Evolutionary conservation across 2,888 invertebrate genomes (phyloP).

Genomic region (Caenorhabditis auriculariae): DNA sequence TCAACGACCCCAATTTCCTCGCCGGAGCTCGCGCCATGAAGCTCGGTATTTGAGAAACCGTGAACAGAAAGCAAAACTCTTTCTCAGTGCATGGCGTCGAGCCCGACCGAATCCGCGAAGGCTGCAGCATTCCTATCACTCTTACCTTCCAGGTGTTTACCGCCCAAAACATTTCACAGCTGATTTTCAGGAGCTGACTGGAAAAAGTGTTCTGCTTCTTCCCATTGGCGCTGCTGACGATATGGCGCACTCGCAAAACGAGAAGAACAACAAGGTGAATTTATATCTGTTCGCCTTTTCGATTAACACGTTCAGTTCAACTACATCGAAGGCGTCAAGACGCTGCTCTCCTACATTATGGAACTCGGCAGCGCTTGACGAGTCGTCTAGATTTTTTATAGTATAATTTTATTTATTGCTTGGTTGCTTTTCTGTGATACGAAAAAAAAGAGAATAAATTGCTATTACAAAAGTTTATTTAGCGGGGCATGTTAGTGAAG

Average conservation of each 20-base stretch:
- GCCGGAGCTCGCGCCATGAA: conserved; percentile 74
- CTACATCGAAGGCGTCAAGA: conserved; percentile 60
- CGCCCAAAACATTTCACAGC: neutral
- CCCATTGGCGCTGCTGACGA: conserved; percentile 95
- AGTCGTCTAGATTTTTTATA: conserved; percentile 5
- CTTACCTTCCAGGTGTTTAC: conserved; percentile 73
- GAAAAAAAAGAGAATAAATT: too few relatives aligned
- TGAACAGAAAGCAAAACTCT: too few relatives aligned
- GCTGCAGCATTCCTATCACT: conserved; percentile 95
- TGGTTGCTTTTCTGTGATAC: too few relatives aligned
- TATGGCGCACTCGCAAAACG: conserved; percentile 98
- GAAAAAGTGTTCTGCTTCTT: conserved; percentile 87
- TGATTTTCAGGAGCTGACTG: conserved; percentile 61
- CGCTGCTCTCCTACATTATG: conserved; percentile 54
- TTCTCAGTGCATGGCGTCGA: conserved; percentile 81
- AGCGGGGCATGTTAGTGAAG: too few relatives aligned
- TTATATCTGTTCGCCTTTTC: conserved; percentile 31
- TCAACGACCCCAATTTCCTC: conserved; percentile 85
- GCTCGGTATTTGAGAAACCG: conserved; percentile 1
- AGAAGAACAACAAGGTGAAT: conserved; percentile 78
- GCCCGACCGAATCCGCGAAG: conserved; percentile 92
- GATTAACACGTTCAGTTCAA: conserved; percentile 64
- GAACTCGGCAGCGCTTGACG: conserved; percentile 43
- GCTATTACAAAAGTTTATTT: too few relatives aligned
- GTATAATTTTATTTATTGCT: too few relatives aligned